These are phyloP conservation scores for Erethizon dorsatum DNA, from an alignment of 2,797 vertebrate species.

Conservation along the genomic window DNA sequence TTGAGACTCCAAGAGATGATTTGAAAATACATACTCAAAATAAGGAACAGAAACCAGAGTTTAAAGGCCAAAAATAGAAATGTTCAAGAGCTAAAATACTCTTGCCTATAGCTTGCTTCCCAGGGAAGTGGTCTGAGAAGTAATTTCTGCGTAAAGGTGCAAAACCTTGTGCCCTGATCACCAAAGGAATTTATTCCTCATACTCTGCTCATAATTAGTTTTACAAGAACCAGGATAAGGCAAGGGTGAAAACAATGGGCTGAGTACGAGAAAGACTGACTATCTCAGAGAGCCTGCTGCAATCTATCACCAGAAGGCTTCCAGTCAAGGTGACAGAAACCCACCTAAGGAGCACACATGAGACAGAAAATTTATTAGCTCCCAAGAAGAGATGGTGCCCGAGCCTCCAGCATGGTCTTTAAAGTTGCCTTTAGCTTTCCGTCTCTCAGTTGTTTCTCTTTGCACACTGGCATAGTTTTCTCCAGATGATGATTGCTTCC, in stretches of 20 bases:
- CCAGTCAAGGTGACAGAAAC: neutral
- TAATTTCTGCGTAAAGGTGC: neutral
- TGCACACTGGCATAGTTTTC: neutral
- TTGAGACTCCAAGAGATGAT: neutral
- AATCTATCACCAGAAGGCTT: neutral
- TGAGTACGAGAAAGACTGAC: neutral
- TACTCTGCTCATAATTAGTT: neutral
- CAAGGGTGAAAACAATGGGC: neutral
- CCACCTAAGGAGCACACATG: neutral
- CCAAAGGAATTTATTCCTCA: neutral
- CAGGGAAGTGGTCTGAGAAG: neutral
- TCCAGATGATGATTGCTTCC: neutral
- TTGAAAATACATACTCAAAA: neutral
- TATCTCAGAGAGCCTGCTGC: neutral
- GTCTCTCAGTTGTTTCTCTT: neutral
- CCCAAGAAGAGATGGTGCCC: neutral
- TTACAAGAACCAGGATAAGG: conserved; percentile 5
- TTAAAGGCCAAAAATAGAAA: neutral
- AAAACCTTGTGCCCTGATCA: neutral
- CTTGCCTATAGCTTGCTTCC: neutral
- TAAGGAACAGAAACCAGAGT: neutral
- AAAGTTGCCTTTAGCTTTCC: neutral
- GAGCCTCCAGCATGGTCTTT: neutral
- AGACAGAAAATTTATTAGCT: neutral
- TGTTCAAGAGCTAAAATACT: neutral